A percentile compares a stretch with the other conserved stretches of the same genome.
These are phyloP conservation scores for Atherinosoma microstoma DNA, from an alignment of 2,797 vertebrate species.

Conservation along the genomic window DNA sequence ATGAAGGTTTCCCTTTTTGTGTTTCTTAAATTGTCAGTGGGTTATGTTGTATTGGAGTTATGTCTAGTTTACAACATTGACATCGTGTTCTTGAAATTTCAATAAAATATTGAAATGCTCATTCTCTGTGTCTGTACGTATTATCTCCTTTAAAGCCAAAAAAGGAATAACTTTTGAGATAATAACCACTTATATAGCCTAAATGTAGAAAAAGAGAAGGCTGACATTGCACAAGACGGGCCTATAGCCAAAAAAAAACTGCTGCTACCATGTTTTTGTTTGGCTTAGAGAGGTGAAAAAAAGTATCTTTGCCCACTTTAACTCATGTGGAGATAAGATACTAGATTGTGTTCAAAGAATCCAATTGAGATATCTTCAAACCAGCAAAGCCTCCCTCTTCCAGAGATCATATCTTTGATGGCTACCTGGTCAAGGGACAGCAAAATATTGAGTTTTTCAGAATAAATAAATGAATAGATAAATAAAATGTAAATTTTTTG, in stretches of 20 bases:
- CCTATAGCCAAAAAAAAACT: background rate
- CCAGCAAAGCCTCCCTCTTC: background rate
- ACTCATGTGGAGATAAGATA: conserved; percentile 5
- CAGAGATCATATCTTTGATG: conserved; percentile 55
- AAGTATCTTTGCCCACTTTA: conserved; percentile 10
- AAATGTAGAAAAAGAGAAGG: too few relatives aligned
- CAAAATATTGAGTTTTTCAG: background rate
- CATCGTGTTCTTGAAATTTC: conserved; percentile 91
- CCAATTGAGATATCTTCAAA: conserved; percentile 40
- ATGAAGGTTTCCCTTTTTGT: conserved; percentile 90
- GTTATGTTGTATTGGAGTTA: conserved; percentile 84
- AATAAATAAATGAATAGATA: too few relatives aligned
- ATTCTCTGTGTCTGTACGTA: conserved; percentile 21
- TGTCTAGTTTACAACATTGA: conserved; percentile 84
- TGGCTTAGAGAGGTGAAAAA: background rate
- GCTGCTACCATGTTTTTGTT: conserved; percentile 2
- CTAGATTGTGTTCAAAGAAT: conserved; percentile 24
- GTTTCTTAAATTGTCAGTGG: conserved; percentile 89
- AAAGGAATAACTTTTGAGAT: background rate
- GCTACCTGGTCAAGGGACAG: conserved; percentile 40
- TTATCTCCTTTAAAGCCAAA: too few relatives aligned
- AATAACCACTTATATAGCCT: background rate
- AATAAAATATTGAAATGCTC: conserved; percentile 93
- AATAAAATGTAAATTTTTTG: too few relatives aligned
- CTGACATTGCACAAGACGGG: background rate